phyloP scores from a whole-genome alignment of 2,797 vertebrate genomes.

The Poecilia velifera region DNA sequence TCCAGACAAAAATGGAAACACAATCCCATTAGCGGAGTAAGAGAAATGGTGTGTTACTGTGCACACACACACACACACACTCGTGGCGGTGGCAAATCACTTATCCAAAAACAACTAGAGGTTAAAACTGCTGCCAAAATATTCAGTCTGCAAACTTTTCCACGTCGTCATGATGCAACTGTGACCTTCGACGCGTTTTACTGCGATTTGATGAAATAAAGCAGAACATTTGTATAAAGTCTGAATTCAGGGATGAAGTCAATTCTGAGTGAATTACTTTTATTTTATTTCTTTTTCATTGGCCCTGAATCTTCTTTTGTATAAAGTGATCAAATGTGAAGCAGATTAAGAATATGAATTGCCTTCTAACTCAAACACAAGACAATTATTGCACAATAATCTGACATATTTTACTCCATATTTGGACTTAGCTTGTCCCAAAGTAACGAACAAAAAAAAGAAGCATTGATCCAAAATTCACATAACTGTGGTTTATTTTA shows the following conservation, averaged over 20 bases:
- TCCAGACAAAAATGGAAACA: slow-evolving; percentile 79
- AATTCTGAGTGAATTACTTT: no score
- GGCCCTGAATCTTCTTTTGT: no score
- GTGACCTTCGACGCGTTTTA: not conserved
- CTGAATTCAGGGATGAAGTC: no score
- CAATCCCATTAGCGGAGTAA: slow-evolving; percentile 78
- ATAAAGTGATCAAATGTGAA: not conserved
- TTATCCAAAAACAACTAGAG: slow-evolving; percentile 41
- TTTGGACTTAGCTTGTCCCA: not conserved
- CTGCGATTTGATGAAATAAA: not conserved
- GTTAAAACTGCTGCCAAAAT: not conserved
- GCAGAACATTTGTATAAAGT: no score
- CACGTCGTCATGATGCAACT: not conserved
- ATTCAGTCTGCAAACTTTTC: not conserved
- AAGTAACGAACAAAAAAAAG: not conserved
- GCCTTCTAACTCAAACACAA: not conserved
- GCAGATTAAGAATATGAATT: not conserved
- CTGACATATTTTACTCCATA: not conserved
- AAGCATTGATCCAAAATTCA: not conserved
- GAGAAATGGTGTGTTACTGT: slow-evolving; percentile 46
- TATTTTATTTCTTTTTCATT: no score
- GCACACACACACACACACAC: slow-evolving; percentile 38
- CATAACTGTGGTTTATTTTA: slow-evolving; percentile 43
- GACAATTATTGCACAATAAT: not conserved
- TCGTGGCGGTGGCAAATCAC: slow-evolving; percentile 50